Percentiles rank a stretch among this genome's conserved stretches.
phyloP scores from a whole-genome alignment of 2,888 invertebrate genomes.

The Pandemis corylana region DNA sequence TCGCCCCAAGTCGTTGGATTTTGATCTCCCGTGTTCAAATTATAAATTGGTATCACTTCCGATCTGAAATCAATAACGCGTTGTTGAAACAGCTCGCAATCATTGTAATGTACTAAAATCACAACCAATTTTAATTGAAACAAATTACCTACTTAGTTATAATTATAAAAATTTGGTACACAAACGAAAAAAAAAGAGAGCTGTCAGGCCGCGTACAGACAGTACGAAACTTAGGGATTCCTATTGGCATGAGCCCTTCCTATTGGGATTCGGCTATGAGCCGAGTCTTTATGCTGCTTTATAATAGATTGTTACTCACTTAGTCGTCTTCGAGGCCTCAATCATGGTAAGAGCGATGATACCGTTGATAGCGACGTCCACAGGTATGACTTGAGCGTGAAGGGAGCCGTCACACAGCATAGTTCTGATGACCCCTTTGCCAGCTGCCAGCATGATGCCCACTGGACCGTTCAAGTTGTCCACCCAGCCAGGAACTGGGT shows the following conservation, averaged over 20 bases:
- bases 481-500: slow-evolving; percentile 94
- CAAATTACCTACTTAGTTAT: too few species aligned
- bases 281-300: too few species aligned
- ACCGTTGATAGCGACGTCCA: slow-evolving; percentile 92
- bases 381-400: slow-evolving; percentile 90
- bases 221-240: too few species aligned
- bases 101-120: too few species aligned
- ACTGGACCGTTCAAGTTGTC: slow-evolving; percentile 96
- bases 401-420: slow-evolving; percentile 90
- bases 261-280: too few species aligned
- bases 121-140: too few species aligned
- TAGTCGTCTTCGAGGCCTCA: slow-evolving; percentile 78
- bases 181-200: too few species aligned
- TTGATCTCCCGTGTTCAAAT: slow-evolving; percentile 93
- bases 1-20: slow-evolving; percentile 94
- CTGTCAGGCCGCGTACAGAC: too few species aligned
- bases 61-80: slow-evolving; percentile 74
- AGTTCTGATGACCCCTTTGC: slow-evolving; percentile 94
- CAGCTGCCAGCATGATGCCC: slow-evolving; percentile 91
- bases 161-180: too few species aligned
- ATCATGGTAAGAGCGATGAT: slow-evolving; percentile 90
- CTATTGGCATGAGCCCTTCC: too few species aligned
- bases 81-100: background rate
- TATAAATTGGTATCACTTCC: slow-evolving; percentile 91
- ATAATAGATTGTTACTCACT: slow-evolving; percentile 59